A percentile compares a stretch with the other conserved stretches of the same genome.
These are phyloP conservation scores for Pterophyllum scalare DNA, from an alignment of 2,113 vertebrate genomes.

Conservation along the genomic window DNA sequence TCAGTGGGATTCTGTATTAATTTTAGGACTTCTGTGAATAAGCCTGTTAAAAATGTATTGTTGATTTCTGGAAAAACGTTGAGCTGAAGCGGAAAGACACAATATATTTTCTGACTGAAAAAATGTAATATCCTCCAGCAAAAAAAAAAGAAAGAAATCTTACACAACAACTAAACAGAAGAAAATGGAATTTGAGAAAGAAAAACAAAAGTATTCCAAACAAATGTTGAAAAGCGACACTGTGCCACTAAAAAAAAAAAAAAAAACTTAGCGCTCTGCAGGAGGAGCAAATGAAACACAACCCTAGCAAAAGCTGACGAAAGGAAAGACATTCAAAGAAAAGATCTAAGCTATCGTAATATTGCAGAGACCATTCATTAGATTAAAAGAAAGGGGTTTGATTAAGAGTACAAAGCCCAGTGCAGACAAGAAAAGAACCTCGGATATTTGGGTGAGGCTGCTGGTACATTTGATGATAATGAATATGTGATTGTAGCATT, in stretches of 20 bases:
- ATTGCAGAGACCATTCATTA: neutral
- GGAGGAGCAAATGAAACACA: neutral
- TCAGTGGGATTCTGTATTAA: conserved; percentile 8
- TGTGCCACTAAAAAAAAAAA: neutral
- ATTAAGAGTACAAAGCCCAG: conserved; percentile 28
- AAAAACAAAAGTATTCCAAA: neutral
- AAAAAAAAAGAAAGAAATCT: neutral
- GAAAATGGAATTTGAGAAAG: neutral
- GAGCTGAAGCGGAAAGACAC: neutral
- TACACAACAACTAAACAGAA: neutral
- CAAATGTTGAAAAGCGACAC: neutral
- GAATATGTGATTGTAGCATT: neutral
- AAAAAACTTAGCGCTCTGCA: neutral
- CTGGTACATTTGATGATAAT: conserved; percentile 18
- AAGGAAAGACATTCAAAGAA: conserved; percentile 11
- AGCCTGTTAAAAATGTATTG: neutral
- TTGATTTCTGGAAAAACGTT: neutral
- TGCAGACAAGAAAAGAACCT: conserved; percentile 11
- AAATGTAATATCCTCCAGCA: neutral
- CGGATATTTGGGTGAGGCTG: conserved; percentile 1
- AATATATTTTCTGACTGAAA: neutral
- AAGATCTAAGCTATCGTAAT: neutral
- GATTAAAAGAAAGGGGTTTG: neutral
- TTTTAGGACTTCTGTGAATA: conserved; percentile 5
- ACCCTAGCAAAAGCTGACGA: neutral